phyloP scores from a whole-genome alignment of 2,113 vertebrate genomes.

The Embiotoca jacksoni region DNA sequence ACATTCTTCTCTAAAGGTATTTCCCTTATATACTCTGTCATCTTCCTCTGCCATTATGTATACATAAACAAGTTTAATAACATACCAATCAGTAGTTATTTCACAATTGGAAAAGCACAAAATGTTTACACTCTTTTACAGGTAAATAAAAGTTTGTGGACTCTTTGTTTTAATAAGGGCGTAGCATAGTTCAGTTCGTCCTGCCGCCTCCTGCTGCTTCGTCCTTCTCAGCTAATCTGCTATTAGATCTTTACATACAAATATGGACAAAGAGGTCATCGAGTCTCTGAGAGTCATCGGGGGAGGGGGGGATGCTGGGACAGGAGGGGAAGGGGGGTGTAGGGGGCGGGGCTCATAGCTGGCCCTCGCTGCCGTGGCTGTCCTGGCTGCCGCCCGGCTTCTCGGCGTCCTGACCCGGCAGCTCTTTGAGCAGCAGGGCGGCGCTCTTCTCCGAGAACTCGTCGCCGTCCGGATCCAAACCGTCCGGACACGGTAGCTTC shows the following conservation, averaged over 20 bases:
- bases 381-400: conserved; percentile 93
- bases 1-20: conserved; percentile 97
- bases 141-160: conserved; percentile 97
- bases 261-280: conserved; percentile 97
- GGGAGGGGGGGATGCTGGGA: conserved; percentile 59
- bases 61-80: conserved; percentile 97
- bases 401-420: conserved; percentile 87
- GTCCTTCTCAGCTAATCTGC: conserved; percentile 89
- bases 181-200: conserved; percentile 89
- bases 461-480: conserved; percentile 90
- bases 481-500: conserved; percentile 96
- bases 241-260: conserved; percentile 99
- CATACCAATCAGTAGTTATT: conserved; percentile 99
- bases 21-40: conserved; percentile 97
- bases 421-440: conserved; percentile 87
- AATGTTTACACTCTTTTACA: conserved; percentile 99
- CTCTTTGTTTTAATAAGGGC: conserved; percentile 89
- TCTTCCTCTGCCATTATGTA: conserved; percentile 92
- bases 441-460: conserved; percentile 88
- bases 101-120: conserved; percentile 99
- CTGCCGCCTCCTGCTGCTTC: conserved; percentile 37
- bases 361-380: conserved; percentile 89
- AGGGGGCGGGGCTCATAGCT: conserved; percentile 88
- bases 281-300: conserved; percentile 82
- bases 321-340: conserved; percentile 69